Base-by-base conservation (phyloP, 2,888 invertebrate species). In the Archaeoteleia sp. region DNA sequence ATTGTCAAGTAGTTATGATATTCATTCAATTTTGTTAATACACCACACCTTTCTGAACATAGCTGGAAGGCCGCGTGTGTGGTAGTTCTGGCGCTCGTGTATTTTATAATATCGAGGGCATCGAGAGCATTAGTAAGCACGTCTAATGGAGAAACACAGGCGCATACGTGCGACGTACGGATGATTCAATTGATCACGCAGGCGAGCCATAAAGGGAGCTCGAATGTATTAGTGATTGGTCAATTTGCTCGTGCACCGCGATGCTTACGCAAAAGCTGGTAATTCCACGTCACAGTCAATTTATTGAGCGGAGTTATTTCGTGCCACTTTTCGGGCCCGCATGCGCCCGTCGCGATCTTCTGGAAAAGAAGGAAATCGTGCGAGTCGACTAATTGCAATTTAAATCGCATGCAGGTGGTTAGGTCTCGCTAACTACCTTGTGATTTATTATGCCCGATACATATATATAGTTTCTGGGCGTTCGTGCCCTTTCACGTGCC, bases 161-260 rank as follows among this genome's bases (percentile, higher is more conserved):
- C 29, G 42, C 42, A 45, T 57, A 51, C 43, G 23, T 17, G 35
- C 35, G 48, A 42, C 27, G 49, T 43, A 30, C 51, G 34, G 57
- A 57, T 67, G 51, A 62, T 58, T 62, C 57, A 58, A 67, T 62
- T 57, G 67, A 62, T 67, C 62, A 57, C 53, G 57, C 51, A 51
- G 30, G 10, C 27, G 40, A 46, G 45, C 37, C 54, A 58, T 60
- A 60, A 67, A 67, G 67, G 54, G 55, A 25, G 27, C 54, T 45
- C 42, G 54, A 55, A 67, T 61, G 60, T 67, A 60, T 66, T 66
- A 60, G 57, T 20, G 66, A 60, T 60, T 48, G 60, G 66, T 66
- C 66, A 58, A 60, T 66, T 66, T 58, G 42, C 30, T 29, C 53
- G 42, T 42, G 42, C 43, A 43, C 20, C 43, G 15, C 34, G 45